phyloP scores from a whole-genome alignment of 2,888 invertebrate species.

The Chrysopilus asiliformis region DNA sequence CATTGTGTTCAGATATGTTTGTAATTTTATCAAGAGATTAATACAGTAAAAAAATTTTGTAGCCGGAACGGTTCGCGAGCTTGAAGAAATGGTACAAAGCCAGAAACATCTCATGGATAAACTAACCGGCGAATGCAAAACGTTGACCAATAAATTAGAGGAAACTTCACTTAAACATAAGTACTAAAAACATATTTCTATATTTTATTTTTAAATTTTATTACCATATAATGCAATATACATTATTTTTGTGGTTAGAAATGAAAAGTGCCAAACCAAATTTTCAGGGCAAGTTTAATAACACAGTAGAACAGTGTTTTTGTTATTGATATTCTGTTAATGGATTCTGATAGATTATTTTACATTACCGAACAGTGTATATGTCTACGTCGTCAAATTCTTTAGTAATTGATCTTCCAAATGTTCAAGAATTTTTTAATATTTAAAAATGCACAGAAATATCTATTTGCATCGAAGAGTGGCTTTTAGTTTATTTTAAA shows the following conservation, averaged over 20 bases:
- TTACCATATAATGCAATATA: not conserved
- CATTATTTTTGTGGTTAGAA: not conserved
- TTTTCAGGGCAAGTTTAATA: too few relatives aligned
- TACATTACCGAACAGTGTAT: too few relatives aligned
- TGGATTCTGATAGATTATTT: too few relatives aligned
- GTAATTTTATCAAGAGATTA: not conserved
- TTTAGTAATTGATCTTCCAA: too few relatives aligned
- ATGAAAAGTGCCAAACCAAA: not conserved
- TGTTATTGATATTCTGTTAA: too few relatives aligned
- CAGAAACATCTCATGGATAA: slow-evolving; percentile 89
- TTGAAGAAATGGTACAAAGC: slow-evolving; percentile 79
- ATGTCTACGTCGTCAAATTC: too few relatives aligned
- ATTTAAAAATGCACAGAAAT: too few relatives aligned
- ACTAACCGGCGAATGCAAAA: slow-evolving; percentile 79
- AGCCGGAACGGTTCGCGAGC: slow-evolving; percentile 80
- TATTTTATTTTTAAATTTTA: not conserved
- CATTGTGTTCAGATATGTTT: not conserved
- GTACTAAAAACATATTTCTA: slow-evolving; percentile 39
- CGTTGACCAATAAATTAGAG: slow-evolving; percentile 79
- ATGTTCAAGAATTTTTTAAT: too few relatives aligned
- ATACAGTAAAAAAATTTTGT: slow-evolving; percentile 34
- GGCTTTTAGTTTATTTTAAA: too few relatives aligned
- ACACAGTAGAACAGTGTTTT: too few relatives aligned
- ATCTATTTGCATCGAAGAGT: too few relatives aligned
- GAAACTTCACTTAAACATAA: slow-evolving; percentile 78